Evolutionary conservation across 2,797 vertebrate genomes (phyloP).

Genomic region (Squalus acanthias): DNA sequence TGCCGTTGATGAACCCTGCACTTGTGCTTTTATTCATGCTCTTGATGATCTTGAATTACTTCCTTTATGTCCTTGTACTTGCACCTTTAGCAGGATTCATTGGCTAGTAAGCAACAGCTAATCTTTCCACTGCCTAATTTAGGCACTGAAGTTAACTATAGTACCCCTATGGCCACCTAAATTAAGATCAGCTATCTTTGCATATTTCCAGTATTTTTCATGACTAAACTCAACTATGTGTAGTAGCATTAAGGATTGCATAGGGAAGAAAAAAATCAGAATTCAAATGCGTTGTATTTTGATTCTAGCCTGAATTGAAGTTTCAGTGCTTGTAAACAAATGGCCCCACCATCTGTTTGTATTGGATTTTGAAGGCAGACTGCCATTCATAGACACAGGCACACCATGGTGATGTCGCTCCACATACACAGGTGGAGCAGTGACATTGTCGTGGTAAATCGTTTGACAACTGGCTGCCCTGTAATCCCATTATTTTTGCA

Average conservation of each 20-base stretch:
- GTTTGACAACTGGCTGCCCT: not conserved
- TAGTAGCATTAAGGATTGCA: not conserved
- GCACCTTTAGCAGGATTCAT: not conserved
- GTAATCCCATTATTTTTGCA: not conserved
- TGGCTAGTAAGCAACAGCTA: not conserved
- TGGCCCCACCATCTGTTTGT: not conserved
- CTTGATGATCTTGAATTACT: not conserved
- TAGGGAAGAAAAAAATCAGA: not conserved
- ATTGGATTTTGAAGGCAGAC: not conserved
- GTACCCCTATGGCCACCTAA: not conserved
- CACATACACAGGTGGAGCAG: not conserved
- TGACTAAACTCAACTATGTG: not conserved
- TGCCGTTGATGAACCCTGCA: not conserved
- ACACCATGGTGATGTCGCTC: not conserved
- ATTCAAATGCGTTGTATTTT: not conserved
- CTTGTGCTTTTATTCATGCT: not conserved
- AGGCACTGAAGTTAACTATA: not conserved
- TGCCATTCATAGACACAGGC: not conserved
- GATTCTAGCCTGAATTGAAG: not conserved
- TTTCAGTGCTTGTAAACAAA: slow-evolving; percentile 19
- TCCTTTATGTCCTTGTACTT: not conserved
- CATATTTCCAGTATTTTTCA: not conserved
- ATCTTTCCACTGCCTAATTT: not conserved
- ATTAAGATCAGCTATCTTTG: not conserved
- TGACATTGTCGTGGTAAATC: not conserved